phyloP scores from a whole-genome alignment of 2,113 vertebrate genomes.

The Perccottus glenii region DNA sequence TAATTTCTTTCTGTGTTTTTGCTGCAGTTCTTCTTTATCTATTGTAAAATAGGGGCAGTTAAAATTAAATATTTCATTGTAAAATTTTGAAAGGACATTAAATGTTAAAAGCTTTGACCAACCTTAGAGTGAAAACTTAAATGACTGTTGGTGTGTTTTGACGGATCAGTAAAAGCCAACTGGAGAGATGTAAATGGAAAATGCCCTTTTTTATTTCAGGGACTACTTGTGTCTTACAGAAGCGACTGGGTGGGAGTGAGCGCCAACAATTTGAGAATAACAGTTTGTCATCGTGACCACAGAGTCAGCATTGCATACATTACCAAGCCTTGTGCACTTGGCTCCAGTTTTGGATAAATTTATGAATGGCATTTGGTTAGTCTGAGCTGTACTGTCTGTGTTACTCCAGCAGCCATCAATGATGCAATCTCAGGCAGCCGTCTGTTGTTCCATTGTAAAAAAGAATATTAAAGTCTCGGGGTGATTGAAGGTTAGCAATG shows the following conservation, averaged over 20 bases:
- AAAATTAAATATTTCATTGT: constrained; percentile 66
- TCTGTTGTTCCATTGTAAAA: constrained; percentile 72
- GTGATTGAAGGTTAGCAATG: constrained; percentile 1
- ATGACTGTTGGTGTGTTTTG: constrained; percentile 29
- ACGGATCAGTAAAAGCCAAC: constrained; percentile 27
- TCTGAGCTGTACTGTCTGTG: constrained; percentile 32
- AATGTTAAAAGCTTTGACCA: constrained; percentile 57
- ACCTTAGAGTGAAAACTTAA: constrained; percentile 43
- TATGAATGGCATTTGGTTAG: constrained; percentile 60
- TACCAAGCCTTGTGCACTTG: constrained; percentile 30
- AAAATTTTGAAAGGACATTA: constrained; percentile 58
- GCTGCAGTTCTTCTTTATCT: constrained; percentile 22
- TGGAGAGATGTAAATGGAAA: constrained; percentile 33
- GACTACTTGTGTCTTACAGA: constrained; percentile 35
- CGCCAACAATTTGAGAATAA: constrained; percentile 8
- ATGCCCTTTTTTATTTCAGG: constrained; percentile 20
- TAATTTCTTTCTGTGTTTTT: constrained; percentile 34
- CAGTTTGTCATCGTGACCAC: constrained; percentile 20
- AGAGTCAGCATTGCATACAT: constrained; percentile 24
- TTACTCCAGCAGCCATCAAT: constrained; percentile 52
- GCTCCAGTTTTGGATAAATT: constrained; percentile 49
- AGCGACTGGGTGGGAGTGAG: constrained; percentile 37
- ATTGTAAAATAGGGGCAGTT: constrained; percentile 46
- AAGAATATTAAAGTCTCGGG: constrained; percentile 19
- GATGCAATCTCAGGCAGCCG: constrained; percentile 70